Evolutionary conservation across 2,797 vertebrate genomes (phyloP), one percentile per base, ranked within the genome.

Genomic region (Melanotaenia maccullochi): DNA sequence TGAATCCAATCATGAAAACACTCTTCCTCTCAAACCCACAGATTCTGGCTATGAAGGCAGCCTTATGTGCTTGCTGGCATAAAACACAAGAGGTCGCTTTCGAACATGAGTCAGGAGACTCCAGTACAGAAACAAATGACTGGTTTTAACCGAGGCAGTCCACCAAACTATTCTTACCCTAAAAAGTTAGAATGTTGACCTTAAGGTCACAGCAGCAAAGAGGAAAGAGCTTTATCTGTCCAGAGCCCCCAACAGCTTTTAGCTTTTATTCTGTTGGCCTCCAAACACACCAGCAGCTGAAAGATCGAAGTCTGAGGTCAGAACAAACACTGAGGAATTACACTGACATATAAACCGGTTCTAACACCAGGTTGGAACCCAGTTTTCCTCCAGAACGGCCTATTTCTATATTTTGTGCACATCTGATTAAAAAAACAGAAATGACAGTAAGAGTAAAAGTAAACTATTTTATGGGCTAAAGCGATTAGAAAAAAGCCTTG

Each of bases 61-160:
- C 81, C 79, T 78, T 76, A 81, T 75, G 83, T 73, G 59, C 77
- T 75, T 67, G 35, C 72, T 86, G 89, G 77, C 76, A 55, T 36
- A 35, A 52, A 79, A 11, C n/a, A 63, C 68, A 47, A 84, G 74
- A 76, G 81, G 62, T 65, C 42, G 80, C 75, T 84, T 79, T 87
- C 65, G 16, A 71, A 75, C 71, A 67, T 62, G 63, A 86, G 75
- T 86, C 83, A 75, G 11, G 65, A 65, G 70, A 57, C 59, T 59
- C 52, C 7, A 22, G 71, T 57, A 72, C 68, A 67, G 75, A 68
- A 88, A 87, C 81, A 88, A 76, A 83, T 62, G 75, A 40, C 65
- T 59, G 65, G 59, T 75, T 65, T 67, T 12, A 76, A 74, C 58
- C 9, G 35, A 74, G 68, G 67, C 65, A 33, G 57, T 66, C 70